Percentiles rank a stretch among this genome's conserved stretches.
Conservation (phyloP, 2,888 invertebrate genomes). For the Cantharis flavilabris region DNA sequence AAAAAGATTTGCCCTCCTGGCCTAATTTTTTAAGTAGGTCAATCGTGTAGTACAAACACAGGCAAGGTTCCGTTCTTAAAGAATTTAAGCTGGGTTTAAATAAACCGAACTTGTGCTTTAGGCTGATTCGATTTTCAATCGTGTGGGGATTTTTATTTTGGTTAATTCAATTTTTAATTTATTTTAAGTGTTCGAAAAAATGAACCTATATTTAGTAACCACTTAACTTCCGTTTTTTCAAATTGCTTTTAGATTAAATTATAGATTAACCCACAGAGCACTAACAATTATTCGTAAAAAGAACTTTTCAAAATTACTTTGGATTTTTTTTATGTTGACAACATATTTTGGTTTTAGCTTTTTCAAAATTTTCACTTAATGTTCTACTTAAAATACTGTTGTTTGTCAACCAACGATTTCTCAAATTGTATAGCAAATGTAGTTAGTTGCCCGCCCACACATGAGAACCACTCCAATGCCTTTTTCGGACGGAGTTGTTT, state of each 20-base stretch:
- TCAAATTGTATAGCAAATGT: neutral
- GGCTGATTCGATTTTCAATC: neutral
- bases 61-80: neutral
- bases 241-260: neutral
- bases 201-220: neutral
- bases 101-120: neutral
- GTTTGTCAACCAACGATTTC: neutral
- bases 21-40: neutral
- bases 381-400: neutral
- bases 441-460: neutral
- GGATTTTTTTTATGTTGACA: neutral
- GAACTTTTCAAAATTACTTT: neutral
- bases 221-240: neutral
- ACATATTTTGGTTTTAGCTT: neutral
- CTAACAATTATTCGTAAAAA: neutral
- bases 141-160: neutral
- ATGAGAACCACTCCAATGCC: neutral
- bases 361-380: neutral
- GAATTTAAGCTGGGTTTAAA: neutral
- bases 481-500: neutral
- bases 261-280: neutral
- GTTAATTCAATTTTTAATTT: neutral
- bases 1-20: no score
- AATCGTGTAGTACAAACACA: neutral
- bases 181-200: neutral